Evolutionary conservation across 2,888 invertebrate genomes (phyloP), one percentile per base, ranked within the genome.

Genomic region (Eupeodes latifasciatus): DNA sequence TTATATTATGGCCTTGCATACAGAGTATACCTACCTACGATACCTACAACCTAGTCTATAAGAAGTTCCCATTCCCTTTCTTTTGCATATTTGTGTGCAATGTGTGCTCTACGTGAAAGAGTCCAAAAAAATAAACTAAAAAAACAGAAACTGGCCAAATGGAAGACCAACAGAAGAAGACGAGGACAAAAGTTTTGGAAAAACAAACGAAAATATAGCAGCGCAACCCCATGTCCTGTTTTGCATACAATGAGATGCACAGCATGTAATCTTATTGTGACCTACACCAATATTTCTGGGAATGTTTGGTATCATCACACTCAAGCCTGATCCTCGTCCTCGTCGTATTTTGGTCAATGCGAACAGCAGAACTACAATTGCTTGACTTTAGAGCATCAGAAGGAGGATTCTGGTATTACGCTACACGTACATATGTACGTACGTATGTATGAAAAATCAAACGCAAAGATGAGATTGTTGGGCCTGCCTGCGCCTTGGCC

Each of bases 231-330:
- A 82, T 91, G 91, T 91, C 90, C 90, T 90, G 90, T 81, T 93
- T 93, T 93, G 93, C 93, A 93, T 93, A 93, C 93, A 93, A 93
- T 93, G 92, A 92, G 93, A 93, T 93, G 92, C 92, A 92, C 93
- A 93, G 92, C 93, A 93, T 93, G 93, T 93, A 93, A 93, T 93
- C 92, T 92, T 91, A 91, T 93, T 93, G 93, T 93, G 93, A 93
- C 93, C 93, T 93, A 93, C 93, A 93, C 93, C 93, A 93, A 93
- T 93, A 93, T 93, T 93, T 93, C 93, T 93, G 91, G 92, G 93
- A 93, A 93, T 93, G 92, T 88, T 88, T 88, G 88, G 88, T 88
- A 88, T 88, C 88, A 90, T 90, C 90, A 89, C 90, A 90, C 90
- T 90, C 89, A 19, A 55, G 74, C 62, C 69, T 67, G 71, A 71